Base-by-base conservation (phyloP, 2,797 vertebrate genomes). In the Poecilia velifera region DNA sequence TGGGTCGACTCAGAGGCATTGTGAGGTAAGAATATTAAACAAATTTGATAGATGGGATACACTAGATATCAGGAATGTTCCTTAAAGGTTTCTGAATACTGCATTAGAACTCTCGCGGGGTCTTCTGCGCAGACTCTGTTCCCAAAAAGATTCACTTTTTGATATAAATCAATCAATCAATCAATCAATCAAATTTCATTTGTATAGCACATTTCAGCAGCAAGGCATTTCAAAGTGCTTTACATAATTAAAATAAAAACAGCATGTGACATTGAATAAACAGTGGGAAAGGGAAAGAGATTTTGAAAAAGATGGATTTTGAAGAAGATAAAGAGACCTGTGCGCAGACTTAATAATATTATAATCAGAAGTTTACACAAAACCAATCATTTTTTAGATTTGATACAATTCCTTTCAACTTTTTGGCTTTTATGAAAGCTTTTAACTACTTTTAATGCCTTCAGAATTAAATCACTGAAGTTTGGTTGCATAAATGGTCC, bases 1-100 rank as follows among this genome's bases (percentile, higher is more conserved):
- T 96, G 72, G 97, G 97, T 1, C 96, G 96, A 1, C 95, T 99
- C 72, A 97, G 95, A 94, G 98, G 98, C 82, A 96, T 96, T 0
- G 3, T 97, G 14, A 97, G 97, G 98, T 99, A 95, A 43, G 46
- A 2, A 47, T 41, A n/a, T 74, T 14, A 36, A 31, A 73, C 34
- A 53, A 0, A 12, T 20, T 6, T 47, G 3, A 36, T 22, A 25
- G 46, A 25, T 4, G 62, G 14, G 36, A 12, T 25, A 2, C 9
- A 1, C 25, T 43, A 41, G 66, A 43, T 41, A 5, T 4, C 39
- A 2, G 1, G 22, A 43, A 25, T 22, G 22, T 43, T 70, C 66
- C 10, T 25, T 25, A 12, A 70, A 13, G 4, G 22, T n/a, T 43
- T 10, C 22, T 28, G 41, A n/a, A 71, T 46, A 14, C 25, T 43